Percentiles rank a stretch among this genome's conserved stretches.
These are phyloP conservation scores for Vombatus ursinus DNA, from an alignment of 2,113 vertebrate species.

Conservation along the genomic window DNA sequence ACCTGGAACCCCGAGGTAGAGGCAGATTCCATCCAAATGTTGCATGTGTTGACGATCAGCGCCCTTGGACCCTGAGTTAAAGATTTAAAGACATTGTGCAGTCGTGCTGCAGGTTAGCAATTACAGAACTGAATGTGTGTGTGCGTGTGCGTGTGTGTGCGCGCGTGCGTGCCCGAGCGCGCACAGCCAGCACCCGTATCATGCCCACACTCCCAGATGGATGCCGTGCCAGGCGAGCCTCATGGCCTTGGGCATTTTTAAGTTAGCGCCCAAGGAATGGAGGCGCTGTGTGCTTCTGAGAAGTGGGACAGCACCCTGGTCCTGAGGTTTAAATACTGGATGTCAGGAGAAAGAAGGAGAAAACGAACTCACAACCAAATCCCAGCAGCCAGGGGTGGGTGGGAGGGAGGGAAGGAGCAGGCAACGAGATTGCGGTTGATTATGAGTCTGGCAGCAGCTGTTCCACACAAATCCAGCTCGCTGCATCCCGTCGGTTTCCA, in stretches of 20 bases:
- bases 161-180: not conserved
- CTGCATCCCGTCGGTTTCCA: slow-evolving; percentile 98
- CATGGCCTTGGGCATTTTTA: not conserved
- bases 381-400: slow-evolving; percentile 46
- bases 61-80: not conserved
- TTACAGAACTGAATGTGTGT: not conserved
- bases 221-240: slow-evolving; percentile 11
- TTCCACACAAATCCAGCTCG: slow-evolving; percentile 90
- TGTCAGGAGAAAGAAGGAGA: slow-evolving; percentile 60
- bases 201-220: not conserved
- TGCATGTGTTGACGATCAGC: no score
- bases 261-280: not conserved
- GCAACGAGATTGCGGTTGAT: slow-evolving; percentile 85
- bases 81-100: not conserved
- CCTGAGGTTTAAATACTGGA: slow-evolving; percentile 42
- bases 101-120: not conserved
- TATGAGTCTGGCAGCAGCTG: slow-evolving; percentile 90
- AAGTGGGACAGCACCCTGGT: not conserved
- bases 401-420: slow-evolving; percentile 63
- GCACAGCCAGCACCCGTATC: not conserved
- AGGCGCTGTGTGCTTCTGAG: not conserved
- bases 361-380: slow-evolving; percentile 79
- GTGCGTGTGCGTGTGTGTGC: not conserved
- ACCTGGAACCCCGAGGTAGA: not conserved
- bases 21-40: not conserved